phyloP scores from a whole-genome alignment of 1,140 invertebrate genomes.

The Vanessa atalanta region DNA sequence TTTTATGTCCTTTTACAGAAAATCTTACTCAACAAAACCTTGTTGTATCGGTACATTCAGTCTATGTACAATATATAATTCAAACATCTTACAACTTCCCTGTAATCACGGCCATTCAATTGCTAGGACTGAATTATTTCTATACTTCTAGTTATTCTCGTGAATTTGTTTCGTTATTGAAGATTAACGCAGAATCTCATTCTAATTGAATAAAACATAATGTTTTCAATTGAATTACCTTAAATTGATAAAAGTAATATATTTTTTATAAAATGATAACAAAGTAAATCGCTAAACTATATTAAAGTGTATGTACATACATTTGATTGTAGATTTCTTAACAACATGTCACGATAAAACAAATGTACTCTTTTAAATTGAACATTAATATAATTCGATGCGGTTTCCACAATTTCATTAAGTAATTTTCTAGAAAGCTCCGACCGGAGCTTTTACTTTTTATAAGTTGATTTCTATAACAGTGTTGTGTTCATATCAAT shows the following conservation, averaged over 20 bases:
- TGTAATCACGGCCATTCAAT: background rate
- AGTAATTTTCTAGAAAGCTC: constrained; percentile 29
- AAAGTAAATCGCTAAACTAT: no score
- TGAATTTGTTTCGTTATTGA: no score
- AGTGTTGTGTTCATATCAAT: background rate
- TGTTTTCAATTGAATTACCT: no score
- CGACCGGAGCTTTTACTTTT: constrained; percentile 22
- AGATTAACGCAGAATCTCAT: no score
- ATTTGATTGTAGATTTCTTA: background rate
- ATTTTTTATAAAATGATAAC: no score
- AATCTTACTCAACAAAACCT: background rate
- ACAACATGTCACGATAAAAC: background rate
- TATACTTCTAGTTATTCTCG: no score
- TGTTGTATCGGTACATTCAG: background rate
- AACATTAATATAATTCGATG: constrained; percentile 20
- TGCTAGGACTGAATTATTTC: background rate
- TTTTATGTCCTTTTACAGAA: no score
- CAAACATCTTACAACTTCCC: background rate
- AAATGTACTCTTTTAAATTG: constrained; percentile 13
- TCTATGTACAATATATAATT: background rate
- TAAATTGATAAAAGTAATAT: no score
- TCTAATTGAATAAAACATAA: no score
- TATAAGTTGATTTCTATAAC: background rate
- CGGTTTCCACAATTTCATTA: constrained; percentile 23
- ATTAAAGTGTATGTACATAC: background rate